phyloP scores from a whole-genome alignment of 2,888 invertebrate species.

The Asteroscopus sphinx region DNA sequence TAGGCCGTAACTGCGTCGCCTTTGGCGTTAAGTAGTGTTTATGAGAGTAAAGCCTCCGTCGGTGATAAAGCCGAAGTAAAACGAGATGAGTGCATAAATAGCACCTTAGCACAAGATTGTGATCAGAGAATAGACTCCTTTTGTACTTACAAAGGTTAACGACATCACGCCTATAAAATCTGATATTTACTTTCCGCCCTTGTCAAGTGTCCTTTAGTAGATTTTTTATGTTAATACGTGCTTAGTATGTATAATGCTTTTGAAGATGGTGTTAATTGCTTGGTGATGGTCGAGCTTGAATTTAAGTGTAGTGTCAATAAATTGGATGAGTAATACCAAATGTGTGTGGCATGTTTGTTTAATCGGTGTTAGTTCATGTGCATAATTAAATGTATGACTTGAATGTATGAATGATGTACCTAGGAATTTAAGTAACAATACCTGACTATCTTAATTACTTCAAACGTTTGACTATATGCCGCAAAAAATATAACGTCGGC shows the following conservation, averaged over 20 bases:
- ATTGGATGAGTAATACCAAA: conserved; percentile 3
- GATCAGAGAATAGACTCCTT: conserved; percentile 57
- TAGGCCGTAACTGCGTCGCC: conserved; percentile 63
- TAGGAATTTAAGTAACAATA: too few species aligned
- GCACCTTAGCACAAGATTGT: conserved; percentile 54
- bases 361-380: conserved; percentile 17
- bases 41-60: conserved; percentile 51
- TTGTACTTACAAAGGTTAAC: conserved; percentile 50
- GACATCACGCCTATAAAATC: conserved; percentile 51
- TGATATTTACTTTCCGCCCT: conserved; percentile 49
- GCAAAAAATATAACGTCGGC: too few species aligned
- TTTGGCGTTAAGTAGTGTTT: conserved; percentile 67
- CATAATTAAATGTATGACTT: conserved; percentile 5
- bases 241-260: conserved; percentile 28
- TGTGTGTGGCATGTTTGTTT: conserved; percentile 15
- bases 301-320: conserved; percentile 34
- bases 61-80: conserved; percentile 59
- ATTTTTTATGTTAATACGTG: conserved; percentile 49
- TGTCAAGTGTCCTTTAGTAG: conserved; percentile 36
- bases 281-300: conserved; percentile 14
- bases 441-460: too few species aligned
- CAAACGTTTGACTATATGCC: too few species aligned
- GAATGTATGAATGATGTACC: too few species aligned
- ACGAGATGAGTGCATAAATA: conserved; percentile 59
- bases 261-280: conserved; percentile 38